Evolutionary conservation across 2,888 invertebrate genomes (phyloP), one percentile per base, ranked within the genome.

Genomic region (Chesias legatella): DNA sequence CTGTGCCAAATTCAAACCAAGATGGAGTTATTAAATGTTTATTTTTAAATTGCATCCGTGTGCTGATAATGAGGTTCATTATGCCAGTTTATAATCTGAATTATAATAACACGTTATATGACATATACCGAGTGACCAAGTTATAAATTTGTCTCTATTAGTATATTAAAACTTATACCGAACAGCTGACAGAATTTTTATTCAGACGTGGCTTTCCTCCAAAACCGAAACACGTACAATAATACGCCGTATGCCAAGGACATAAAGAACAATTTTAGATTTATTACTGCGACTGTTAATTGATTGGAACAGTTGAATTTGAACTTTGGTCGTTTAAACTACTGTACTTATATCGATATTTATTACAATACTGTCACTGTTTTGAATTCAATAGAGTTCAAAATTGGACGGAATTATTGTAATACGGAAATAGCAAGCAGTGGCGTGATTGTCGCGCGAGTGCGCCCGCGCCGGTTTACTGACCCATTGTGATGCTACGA

Each of bases 381-480:
- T 29, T 2, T 20, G 6, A 9, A 6, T 9, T 21, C 0, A 3
- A 33, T 43, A 50, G 20, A 36, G 48, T 43, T 23, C 53, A 59
- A 52, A 64, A 65, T 60, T 41, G 53, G 32, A 26, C 33, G 46
- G 40, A 20, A 24, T 30, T 10, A 44, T 47, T 22, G 42, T 56
- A 56, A 58, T 57, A 58, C 70, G 72, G 69, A 72, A 71, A 73
- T 72, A 72, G 25, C 25, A 21, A 58, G 56, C 48, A 53, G 79
- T 85, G 82, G 84, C 81, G 80, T 83, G 85, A 85, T 79, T 58
- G 58, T 66, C 68, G 72, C 72, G 70, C 71, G 38, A 45, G 23
- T 43, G 61, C 67, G 67, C 60, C 53, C 59, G 67, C 75, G 73
- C 72, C 69, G 71, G 69, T 75, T 75, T 69, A 73, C 70, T 82